Evolutionary conservation across 2,113 vertebrate species (phyloP).

Genomic region (Bubalus kerabau): DNA sequence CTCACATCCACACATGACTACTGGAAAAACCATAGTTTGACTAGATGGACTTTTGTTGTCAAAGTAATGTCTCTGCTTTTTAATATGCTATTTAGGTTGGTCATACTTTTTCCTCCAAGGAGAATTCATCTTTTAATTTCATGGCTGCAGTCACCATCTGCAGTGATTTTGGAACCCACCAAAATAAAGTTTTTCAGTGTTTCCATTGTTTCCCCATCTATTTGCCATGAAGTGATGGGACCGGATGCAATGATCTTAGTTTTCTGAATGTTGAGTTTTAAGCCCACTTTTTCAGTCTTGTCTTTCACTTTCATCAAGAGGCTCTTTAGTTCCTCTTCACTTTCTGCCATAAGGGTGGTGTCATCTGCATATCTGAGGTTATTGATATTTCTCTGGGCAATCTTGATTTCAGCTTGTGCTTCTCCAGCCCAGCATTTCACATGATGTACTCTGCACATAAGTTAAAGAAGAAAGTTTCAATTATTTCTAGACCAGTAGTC

Average conservation of each 20-base stretch:
- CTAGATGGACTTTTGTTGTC: background rate
- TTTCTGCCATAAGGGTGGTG: background rate
- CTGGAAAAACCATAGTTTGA: background rate
- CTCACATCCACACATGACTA: background rate
- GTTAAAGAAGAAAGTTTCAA: background rate
- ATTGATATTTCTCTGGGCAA: background rate
- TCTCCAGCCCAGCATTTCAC: background rate
- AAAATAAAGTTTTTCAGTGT: background rate
- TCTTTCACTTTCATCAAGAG: background rate
- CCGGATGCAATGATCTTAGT: background rate
- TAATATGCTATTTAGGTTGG: background rate
- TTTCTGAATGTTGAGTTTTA: background rate
- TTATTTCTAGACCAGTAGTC: background rate
- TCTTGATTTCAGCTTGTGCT: background rate
- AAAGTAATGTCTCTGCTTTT: background rate
- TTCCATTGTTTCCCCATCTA: background rate
- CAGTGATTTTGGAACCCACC: background rate
- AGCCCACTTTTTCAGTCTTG: background rate
- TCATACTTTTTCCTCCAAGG: background rate
- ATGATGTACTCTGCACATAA: background rate
- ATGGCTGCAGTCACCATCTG: background rate
- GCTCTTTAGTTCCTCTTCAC: background rate
- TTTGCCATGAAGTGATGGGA: background rate
- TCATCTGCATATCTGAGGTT: background rate
- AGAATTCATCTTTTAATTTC: background rate